Conservation (phyloP, 2,113 vertebrate genomes). For the Pseudois nayaur region DNA sequence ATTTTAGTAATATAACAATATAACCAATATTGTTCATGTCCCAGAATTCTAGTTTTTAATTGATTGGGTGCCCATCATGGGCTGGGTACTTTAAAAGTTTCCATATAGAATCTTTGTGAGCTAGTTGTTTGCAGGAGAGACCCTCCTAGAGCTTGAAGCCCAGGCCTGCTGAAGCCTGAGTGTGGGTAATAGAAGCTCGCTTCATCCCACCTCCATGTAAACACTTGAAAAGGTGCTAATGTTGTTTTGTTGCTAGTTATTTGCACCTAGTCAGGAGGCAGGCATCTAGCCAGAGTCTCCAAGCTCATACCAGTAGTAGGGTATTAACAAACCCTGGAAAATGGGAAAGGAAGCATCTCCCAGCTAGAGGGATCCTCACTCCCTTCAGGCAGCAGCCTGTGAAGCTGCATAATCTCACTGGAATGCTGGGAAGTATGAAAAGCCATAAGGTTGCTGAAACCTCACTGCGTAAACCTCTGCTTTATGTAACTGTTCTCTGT, state of each 20-base stretch:
- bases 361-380: not conserved
- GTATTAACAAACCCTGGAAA: not conserved
- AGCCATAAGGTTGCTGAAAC: not conserved
- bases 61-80: not conserved
- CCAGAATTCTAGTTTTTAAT: not conserved
- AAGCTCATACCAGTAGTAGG: not conserved
- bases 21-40: not conserved
- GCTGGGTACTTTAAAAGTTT: not conserved
- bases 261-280: slow-evolving; percentile 47
- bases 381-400: rapidly evolving
- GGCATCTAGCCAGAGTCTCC: slow-evolving; percentile 13
- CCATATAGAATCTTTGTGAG: not conserved
- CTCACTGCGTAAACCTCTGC: not conserved
- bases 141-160: not conserved
- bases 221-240: slow-evolving; percentile 33
- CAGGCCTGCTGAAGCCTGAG: not conserved
- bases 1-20: not conserved
- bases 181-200: not conserved
- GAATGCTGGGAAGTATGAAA: not conserved
- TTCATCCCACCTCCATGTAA: not conserved
- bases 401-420: not conserved
- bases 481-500: not conserved
- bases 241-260: slow-evolving; percentile 54
- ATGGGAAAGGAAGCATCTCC: not conserved
- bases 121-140: not conserved